Evolutionary conservation across 2,888 invertebrate species (phyloP), one percentile per base, ranked within the genome.

Genomic region (Lobophora halterata): DNA sequence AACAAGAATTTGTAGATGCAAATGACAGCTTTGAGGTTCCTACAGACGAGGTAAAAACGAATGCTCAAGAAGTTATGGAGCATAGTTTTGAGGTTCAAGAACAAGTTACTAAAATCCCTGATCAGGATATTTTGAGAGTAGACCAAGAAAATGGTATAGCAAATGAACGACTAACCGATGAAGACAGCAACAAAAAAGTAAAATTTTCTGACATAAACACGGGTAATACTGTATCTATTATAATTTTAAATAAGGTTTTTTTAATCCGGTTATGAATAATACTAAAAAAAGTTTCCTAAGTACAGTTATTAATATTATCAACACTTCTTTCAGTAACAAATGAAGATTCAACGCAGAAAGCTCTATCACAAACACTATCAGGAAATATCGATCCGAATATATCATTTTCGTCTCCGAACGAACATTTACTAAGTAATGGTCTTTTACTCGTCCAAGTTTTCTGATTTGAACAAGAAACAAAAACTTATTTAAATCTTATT

Each of bases 391-490:
- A 24, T 10, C 20, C 7, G 30, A 26, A 35, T 25, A 38, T 18
- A 36, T 36, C n/a, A 13, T 66, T 74, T 41, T 52, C 65, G 8
- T 53, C 64, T 19, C 71, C 74, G 1, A 79, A 79, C 48, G 37
- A 58, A 10, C 14, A 65, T 46, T 62, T 82, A 42, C 58, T 82
- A 3, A 72, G 83, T 82, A 60, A 71, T n/a, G 78, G 70, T 28
- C 11, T 32, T 34, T 20, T 7, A n/a, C 5, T 14, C 14, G 5
- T 14, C 14, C 14, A 14, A 5, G 5, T 3, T 14, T 14, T 5
- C 5, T 5, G 3, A 14, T 14, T 14, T 14, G 14, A 14, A 14
- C n/a, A n/a, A n/a, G n/a, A n/a, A n/a, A n/a, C n/a, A n/a, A n/a
- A n/a, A n/a, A n/a, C n/a, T n/a, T n/a, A n/a, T n/a, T n/a, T n/a